phyloP scores from a whole-genome alignment of 2,113 vertebrate genomes.

The Macrotis lagotis region DNA sequence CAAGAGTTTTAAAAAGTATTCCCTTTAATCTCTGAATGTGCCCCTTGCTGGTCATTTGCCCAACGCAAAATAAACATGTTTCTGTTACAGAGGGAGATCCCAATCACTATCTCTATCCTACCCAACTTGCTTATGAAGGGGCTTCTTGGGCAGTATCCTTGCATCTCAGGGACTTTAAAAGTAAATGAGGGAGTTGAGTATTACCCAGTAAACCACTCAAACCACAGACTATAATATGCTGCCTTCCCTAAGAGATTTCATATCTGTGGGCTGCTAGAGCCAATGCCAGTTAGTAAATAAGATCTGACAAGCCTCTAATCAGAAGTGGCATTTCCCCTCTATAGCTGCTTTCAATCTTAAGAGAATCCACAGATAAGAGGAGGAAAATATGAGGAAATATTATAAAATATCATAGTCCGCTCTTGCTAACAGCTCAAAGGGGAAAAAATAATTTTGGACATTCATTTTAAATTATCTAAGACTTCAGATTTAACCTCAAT shows the following conservation, averaged over 20 bases:
- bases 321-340: conserved; percentile 67
- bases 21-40: not conserved
- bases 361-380: conserved; percentile 60
- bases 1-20: not conserved
- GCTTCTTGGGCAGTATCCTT: not conserved
- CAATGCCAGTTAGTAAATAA: conserved; percentile 55
- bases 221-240: not conserved
- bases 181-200: not conserved
- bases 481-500: conserved; percentile 83
- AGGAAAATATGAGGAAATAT: conserved; percentile 71
- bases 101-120: not conserved
- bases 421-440: conserved; percentile 70
- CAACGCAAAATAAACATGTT: not conserved
- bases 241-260: conserved; percentile 24
- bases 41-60: not conserved
- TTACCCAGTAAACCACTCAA: not conserved
- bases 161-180: not conserved
- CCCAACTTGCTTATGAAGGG: accelerated
- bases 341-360: conserved; percentile 72
- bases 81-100: not conserved
- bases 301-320: conserved; percentile 73
- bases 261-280: conserved; percentile 47
- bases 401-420: conserved; percentile 63
- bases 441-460: conserved; percentile 79
- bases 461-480: conserved; percentile 85